Evolutionary conservation across 2,113 vertebrate genomes (phyloP).

Genomic region (Urocynchramus pylzowi): DNA sequence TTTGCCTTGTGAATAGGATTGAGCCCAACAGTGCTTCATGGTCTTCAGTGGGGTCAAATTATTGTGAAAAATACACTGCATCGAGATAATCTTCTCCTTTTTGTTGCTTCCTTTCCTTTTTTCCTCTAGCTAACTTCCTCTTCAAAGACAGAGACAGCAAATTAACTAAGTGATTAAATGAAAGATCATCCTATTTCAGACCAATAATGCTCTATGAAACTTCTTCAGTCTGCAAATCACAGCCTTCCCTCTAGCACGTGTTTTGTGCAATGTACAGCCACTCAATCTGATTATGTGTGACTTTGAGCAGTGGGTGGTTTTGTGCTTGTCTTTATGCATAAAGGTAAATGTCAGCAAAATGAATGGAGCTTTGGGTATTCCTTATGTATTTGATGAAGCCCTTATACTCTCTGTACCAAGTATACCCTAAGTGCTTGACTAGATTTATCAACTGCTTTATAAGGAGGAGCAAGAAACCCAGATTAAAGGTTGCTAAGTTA

Average conservation of each 20-base stretch:
- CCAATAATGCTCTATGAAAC: neutral
- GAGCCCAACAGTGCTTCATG: neutral
- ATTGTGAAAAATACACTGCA: neutral
- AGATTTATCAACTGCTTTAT: conserved; percentile 45
- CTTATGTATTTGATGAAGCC: neutral
- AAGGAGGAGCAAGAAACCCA: conserved; percentile 30
- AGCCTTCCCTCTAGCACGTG: conserved; percentile 19
- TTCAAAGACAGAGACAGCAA: neutral
- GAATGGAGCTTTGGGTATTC: conserved; percentile 18
- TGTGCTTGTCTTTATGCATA: conserved; percentile 14
- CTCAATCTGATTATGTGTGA: conserved; percentile 50
- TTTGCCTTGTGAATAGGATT: neutral
- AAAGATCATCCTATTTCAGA: neutral
- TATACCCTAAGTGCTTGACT: neutral
- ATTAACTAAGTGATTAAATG: neutral
- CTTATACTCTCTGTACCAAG: neutral
- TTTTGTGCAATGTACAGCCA: conserved; percentile 1
- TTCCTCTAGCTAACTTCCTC: neutral
- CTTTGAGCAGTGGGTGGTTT: conserved; percentile 41
- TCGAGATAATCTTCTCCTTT: neutral
- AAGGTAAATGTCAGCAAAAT: conserved; percentile 47
- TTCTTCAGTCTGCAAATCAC: neutral
- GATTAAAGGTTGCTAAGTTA: conserved; percentile 71
- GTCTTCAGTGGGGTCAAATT: neutral
- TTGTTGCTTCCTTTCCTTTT: neutral